Evolutionary conservation across 2,888 invertebrate species (phyloP), one percentile per base, ranked within the genome.

Genomic region (Spisula solida): DNA sequence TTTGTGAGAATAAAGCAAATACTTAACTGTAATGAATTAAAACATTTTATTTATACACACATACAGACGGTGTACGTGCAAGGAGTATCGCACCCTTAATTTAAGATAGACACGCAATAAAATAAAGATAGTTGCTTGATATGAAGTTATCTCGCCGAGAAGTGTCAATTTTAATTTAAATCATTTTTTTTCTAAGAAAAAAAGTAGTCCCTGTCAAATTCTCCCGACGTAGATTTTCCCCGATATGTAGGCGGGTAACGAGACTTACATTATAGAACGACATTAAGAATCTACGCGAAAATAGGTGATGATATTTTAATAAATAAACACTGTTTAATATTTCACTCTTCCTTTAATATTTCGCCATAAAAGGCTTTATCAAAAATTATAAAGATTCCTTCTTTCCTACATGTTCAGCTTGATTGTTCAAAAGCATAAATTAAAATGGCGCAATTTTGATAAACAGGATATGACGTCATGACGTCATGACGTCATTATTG

Each of bases 81-180:
- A 25, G 0, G 60, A 25, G 12, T 25, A 25, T 25, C 25, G 60
- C n/a, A 6, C 10, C n/a, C 6, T 60, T 1, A 60, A 60, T 25
- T 66, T 10, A 66, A 66, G 10, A 25, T 66, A 25, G 0, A 25
- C 60, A 1, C 25, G 60, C 25, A n/a, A 66, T 66, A 66, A 66
- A 66, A 66, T 66, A n/a, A 66, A 25, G 60, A 66, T 66, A 66
- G 60, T n/a, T 2, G 2, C n/a, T 66, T 66, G 60, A 66, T 66
- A 66, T n/a, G 25, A 66, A 0, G n/a, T 25, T 41, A 41, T 41
- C 41, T 2, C 41, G n/a, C n/a, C 18, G 25, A 66, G 60, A 66
- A 0, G 25, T 25, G 60, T 66, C 60, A 66, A 66, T 66, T 66
- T 66, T 25, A 66, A 66, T 66, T 66, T 66, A 51, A 51, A 1